A percentile compares a stretch with the other conserved stretches of the same genome.
Conservation (phyloP, 2,113 vertebrate genomes). For the Zosterops hypoxanthus region DNA sequence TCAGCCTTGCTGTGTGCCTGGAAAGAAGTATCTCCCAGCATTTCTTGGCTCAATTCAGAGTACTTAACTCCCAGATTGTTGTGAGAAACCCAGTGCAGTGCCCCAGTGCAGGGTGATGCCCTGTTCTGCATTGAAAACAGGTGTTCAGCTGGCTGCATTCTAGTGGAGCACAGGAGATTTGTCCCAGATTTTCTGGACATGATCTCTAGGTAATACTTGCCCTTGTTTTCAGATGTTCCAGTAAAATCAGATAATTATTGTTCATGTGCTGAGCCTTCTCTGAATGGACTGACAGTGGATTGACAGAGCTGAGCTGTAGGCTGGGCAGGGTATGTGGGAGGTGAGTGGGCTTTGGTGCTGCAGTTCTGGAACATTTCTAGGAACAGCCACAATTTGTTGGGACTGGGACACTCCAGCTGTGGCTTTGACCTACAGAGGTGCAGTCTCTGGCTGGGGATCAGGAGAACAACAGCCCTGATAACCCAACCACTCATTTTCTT, state of each 20-base stretch:
- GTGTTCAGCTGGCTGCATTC: constrained; percentile 27
- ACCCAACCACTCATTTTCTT: not conserved
- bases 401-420: not conserved
- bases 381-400: not conserved
- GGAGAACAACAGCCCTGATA: not conserved
- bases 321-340: not conserved
- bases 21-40: not conserved
- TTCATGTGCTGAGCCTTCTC: not conserved
- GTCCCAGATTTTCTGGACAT: constrained; percentile 27
- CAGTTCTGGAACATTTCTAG: not conserved
- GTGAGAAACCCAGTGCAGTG: not conserved
- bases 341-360: not conserved
- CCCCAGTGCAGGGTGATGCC: not conserved
- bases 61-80: not conserved
- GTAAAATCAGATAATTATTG: constrained; percentile 18
- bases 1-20: not conserved
- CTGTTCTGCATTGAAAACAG: constrained; percentile 9
- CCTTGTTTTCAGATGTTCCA: not conserved
- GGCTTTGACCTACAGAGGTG: not conserved
- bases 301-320: not conserved
- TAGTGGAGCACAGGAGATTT: not conserved
- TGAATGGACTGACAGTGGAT: not conserved
- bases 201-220: not conserved
- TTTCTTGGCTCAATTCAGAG: not conserved
- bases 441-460: not conserved